Percentiles rank a stretch among this genome's conserved stretches.
Conservation (phyloP, 2,888 invertebrate genomes). For the Siphonodentalium dalli region DNA sequence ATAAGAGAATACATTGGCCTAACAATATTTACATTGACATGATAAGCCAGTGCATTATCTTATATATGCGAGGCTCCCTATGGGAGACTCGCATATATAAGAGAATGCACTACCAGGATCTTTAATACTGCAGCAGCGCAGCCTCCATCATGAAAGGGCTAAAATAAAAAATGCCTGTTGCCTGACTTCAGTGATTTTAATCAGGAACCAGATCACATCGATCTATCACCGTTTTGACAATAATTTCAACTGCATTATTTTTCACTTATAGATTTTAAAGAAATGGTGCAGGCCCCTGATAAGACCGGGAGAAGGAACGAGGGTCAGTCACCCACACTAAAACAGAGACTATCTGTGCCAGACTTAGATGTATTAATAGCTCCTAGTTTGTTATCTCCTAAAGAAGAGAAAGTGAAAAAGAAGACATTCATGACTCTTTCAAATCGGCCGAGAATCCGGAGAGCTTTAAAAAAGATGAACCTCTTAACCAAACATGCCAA, state of each 20-base stretch:
- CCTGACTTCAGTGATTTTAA: not conserved
- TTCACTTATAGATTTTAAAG: conserved; percentile 70
- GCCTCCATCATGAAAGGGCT: no score
- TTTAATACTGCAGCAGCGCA: no score
- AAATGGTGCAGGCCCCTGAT: conserved; percentile 79
- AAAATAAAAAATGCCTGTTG: no score
- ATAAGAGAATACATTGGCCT: no score
- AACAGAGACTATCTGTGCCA: conserved; percentile 77
- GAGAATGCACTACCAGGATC: no score
- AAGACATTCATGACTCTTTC: conserved; percentile 83
- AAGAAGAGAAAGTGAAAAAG: conserved; percentile 59
- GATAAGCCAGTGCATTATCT: no score
- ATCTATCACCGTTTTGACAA: not conserved
- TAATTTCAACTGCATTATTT: not conserved
- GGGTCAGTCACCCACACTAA: conserved; percentile 76
- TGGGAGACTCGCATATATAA: no score
- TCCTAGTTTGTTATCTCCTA: conserved; percentile 14
- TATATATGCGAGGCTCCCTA: no score
- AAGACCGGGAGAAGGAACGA: conserved; percentile 78
- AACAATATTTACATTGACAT: no score
- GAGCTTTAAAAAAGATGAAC: conserved; percentile 84
- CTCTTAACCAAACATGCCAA: no score
- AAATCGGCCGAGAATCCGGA: conserved; percentile 85
- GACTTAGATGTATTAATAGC: conserved; percentile 70
- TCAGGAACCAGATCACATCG: not conserved